Evolutionary conservation across 1,140 invertebrate genomes (phyloP).

Genomic region (Cephus cinctus): DNA sequence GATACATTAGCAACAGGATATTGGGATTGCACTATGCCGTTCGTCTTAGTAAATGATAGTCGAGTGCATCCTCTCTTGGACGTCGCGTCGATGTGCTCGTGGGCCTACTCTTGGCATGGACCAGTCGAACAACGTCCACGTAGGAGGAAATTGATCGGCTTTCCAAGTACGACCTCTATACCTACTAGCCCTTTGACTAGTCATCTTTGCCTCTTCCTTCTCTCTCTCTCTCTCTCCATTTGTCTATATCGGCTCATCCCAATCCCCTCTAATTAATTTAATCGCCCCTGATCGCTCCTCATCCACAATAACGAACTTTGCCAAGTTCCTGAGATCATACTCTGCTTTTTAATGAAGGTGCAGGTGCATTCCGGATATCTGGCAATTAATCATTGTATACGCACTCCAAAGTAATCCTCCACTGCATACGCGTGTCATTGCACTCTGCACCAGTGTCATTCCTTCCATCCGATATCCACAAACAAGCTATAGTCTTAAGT

Average conservation of each 20-base stretch:
- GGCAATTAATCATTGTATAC: background rate
- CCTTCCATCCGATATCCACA: no score
- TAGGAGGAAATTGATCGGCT: background rate
- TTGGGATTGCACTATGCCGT: background rate
- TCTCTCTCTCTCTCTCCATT: no score
- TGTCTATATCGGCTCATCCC: no score
- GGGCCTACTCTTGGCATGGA: background rate
- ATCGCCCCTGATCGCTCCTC: background rate
- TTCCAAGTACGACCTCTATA: no score
- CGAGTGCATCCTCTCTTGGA: background rate
- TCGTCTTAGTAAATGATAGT: background rate
- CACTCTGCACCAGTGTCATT: no score
- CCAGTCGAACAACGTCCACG: background rate
- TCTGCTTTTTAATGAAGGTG: background rate
- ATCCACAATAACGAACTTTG: background rate
- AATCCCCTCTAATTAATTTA: background rate
- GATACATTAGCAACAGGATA: background rate
- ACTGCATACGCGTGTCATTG: no score
- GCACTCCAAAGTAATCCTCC: background rate
- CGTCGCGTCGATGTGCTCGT: no score
- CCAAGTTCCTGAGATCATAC: background rate
- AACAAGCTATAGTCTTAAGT: no score
- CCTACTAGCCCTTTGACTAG: background rate
- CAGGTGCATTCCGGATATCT: background rate
- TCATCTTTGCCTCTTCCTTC: background rate